These are phyloP conservation scores for Ctena decussata DNA, from an alignment of 2,888 invertebrate genomes.

Conservation along the genomic window DNA sequence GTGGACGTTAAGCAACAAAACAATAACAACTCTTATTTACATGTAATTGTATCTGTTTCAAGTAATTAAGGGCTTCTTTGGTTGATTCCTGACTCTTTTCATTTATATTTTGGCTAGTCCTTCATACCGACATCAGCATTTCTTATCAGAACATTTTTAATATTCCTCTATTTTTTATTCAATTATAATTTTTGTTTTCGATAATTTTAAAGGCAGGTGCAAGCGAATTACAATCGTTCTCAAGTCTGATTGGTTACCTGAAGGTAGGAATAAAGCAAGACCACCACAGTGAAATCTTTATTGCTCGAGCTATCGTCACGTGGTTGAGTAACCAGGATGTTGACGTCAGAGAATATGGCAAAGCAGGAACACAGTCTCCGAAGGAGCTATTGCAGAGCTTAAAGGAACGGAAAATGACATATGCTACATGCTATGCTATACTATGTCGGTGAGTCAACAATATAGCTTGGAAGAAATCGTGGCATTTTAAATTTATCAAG, in stretches of 20 bases:
- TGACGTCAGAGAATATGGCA: conserved; percentile 23
- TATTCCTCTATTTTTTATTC: no score
- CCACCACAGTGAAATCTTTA: not conserved
- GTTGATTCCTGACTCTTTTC: no score
- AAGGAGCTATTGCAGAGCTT: conserved; percentile 38
- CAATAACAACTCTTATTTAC: no score
- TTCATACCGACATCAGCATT: no score
- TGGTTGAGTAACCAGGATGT: conserved; percentile 50
- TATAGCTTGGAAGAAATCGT: no score
- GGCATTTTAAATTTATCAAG: no score
- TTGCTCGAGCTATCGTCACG: conserved; percentile 42
- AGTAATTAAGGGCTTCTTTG: no score
- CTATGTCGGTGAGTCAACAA: conserved; percentile 39
- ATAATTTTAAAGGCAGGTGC: conserved; percentile 23
- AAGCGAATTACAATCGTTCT: conserved; percentile 19
- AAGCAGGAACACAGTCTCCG: conserved; percentile 13
- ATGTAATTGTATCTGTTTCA: no score
- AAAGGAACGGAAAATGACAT: conserved; percentile 41
- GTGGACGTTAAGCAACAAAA: no score
- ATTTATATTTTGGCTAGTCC: no score
- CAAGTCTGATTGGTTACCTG: conserved; percentile 26
- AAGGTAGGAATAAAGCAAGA: not conserved
- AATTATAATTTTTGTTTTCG: no score
- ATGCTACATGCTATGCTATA: conserved; percentile 45
- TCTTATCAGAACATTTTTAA: no score